Evolutionary conservation across 2,797 vertebrate genomes (phyloP).

Genomic region (Sternarchorhynchus goeldii): DNA sequence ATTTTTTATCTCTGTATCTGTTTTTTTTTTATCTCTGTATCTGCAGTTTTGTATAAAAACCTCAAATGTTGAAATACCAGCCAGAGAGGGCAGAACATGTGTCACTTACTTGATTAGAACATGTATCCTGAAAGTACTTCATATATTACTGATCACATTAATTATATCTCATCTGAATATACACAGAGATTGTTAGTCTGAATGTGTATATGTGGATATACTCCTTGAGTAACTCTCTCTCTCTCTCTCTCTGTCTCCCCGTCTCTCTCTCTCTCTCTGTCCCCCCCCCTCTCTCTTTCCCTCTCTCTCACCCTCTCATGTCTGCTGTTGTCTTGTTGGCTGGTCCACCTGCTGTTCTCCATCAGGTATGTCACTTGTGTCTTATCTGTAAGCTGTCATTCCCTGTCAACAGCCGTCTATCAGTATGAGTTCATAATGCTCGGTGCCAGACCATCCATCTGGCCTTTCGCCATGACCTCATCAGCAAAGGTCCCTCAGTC

Average conservation of each 20-base stretch:
- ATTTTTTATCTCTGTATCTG: neutral
- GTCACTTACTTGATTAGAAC: too few species aligned
- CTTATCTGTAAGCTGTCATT: conserved; percentile 41
- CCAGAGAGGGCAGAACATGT: too few species aligned
- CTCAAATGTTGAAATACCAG: too few species aligned
- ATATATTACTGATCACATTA: too few species aligned
- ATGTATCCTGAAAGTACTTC: too few species aligned
- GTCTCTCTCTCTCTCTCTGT: neutral
- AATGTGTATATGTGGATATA: too few species aligned
- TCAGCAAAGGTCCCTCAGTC: conserved; percentile 22
- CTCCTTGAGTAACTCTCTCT: too few species aligned
- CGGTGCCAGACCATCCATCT: conserved; percentile 15
- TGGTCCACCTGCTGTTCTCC: conserved; percentile 39
- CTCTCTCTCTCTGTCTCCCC: neutral
- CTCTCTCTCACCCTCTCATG: neutral
- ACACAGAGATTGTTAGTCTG: too few species aligned
- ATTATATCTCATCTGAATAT: too few species aligned
- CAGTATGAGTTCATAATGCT: conserved; percentile 38
- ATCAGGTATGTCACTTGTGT: conserved; percentile 51
- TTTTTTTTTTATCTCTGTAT: neutral
- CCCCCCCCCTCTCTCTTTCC: neutral
- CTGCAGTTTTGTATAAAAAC: too few species aligned
- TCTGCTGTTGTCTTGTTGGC: conserved; percentile 20
- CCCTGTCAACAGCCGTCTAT: conserved; percentile 49
- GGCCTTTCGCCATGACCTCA: conserved; percentile 20